Percentiles rank a stretch among this genome's conserved stretches.
phyloP scores from a whole-genome alignment of 2,113 vertebrate genomes.

The Lophotis ruficrista region DNA sequence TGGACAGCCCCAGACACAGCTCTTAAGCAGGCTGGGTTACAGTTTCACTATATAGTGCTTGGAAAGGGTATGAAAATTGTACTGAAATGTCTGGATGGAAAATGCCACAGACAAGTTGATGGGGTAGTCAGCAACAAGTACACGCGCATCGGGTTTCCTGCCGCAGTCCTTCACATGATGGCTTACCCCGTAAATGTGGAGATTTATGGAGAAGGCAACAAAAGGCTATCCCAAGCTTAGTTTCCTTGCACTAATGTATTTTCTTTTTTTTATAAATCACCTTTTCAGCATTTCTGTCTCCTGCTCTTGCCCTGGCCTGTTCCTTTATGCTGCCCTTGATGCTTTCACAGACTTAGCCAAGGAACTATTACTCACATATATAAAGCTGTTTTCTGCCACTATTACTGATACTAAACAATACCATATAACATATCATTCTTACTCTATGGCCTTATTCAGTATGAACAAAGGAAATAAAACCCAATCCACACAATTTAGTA shows the following conservation, averaged over 20 bases:
- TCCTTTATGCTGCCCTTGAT: neutral
- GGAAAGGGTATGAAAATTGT: neutral
- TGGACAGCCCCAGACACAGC: neutral
- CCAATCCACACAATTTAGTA: neutral
- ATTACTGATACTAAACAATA: neutral
- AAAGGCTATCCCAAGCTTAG: neutral
- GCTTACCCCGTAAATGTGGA: neutral
- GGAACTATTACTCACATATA: neutral
- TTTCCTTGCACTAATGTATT: neutral
- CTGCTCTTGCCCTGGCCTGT: neutral
- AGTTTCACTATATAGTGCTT: neutral
- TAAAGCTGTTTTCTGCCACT: neutral
- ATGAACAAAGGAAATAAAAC: neutral
- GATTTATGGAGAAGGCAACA: neutral
- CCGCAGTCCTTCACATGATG: neutral
- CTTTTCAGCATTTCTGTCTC: neutral
- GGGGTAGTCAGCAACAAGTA: neutral
- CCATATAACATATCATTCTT: neutral
- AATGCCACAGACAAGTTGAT: neutral
- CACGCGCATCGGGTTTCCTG: fast-evolving
- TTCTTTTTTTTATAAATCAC: neutral
- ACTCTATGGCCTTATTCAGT: neutral
- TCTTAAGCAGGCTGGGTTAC: neutral
- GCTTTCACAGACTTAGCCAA: neutral
- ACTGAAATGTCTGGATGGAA: neutral